Percentiles rank a stretch among this genome's conserved stretches.
Evolutionary conservation across 2,888 invertebrate species (phyloP).

Genomic region (Euphydryas editha): DNA sequence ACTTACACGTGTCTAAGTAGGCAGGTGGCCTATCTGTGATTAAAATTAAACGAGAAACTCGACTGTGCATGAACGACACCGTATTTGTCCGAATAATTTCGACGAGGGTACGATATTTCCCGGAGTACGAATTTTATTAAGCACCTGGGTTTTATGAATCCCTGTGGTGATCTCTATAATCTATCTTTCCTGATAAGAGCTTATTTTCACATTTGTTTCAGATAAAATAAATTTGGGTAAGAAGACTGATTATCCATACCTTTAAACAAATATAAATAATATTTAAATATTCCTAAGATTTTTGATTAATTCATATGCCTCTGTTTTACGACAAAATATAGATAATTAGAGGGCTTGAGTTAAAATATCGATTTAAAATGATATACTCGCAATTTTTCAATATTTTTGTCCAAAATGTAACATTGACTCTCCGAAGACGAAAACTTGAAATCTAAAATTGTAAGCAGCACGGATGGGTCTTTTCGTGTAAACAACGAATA

Average conservation of each 20-base stretch:
- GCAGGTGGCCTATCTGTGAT: conserved; percentile 21
- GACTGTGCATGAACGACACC: conserved; percentile 24
- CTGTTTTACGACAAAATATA: too few relatives aligned
- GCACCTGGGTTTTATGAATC: conserved; percentile 32
- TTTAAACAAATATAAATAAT: not conserved
- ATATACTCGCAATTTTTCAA: too few relatives aligned
- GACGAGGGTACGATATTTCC: conserved; percentile 33
- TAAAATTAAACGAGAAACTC: conserved; percentile 33
- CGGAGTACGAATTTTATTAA: conserved; percentile 33
- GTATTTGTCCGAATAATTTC: conserved; percentile 35
- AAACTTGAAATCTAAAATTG: too few relatives aligned
- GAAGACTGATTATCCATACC: not conserved
- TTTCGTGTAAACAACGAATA: too few relatives aligned
- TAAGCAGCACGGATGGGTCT: too few relatives aligned
- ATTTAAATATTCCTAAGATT: not conserved
- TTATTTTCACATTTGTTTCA: conserved; percentile 4
- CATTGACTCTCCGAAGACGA: too few relatives aligned
- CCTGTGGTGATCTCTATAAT: conserved; percentile 20
- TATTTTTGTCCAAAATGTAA: too few relatives aligned
- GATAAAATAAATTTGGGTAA: not conserved
- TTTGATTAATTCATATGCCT: too few relatives aligned
- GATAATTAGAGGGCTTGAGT: too few relatives aligned
- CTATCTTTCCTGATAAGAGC: conserved; percentile 18
- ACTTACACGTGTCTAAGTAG: not conserved
- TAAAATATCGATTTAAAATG: too few relatives aligned